Evolutionary conservation across 2,888 invertebrate species (phyloP).

Genomic region (Elmis aenea): DNA sequence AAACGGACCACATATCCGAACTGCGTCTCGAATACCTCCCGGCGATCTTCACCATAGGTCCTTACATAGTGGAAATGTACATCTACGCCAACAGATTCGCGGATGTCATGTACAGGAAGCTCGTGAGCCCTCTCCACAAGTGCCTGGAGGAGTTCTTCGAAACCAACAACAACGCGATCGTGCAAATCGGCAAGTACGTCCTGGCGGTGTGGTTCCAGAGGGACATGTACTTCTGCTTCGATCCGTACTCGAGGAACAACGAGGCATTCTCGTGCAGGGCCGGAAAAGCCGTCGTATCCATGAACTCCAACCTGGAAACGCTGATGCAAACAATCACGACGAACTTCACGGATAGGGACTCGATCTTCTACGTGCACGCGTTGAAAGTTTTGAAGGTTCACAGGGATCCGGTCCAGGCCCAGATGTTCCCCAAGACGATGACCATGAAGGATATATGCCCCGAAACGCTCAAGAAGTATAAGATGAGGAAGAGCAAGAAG

Average conservation of each 20-base stretch:
- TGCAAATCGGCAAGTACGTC: slow-evolving; percentile 57
- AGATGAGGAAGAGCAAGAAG: slow-evolving; percentile 36
- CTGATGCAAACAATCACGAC: slow-evolving; percentile 51
- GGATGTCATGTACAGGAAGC: slow-evolving; percentile 47
- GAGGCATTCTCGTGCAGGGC: slow-evolving; percentile 51
- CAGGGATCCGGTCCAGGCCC: slow-evolving; percentile 37
- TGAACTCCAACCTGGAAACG: slow-evolving; percentile 57
- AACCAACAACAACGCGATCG: slow-evolving; percentile 46
- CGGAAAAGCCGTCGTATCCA: slow-evolving; percentile 57
- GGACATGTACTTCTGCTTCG: slow-evolving; percentile 60
- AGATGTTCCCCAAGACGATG: slow-evolving; percentile 35
- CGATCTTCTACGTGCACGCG: slow-evolving; percentile 56
- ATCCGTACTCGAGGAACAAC: slow-evolving; percentile 59
- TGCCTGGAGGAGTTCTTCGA: slow-evolving; percentile 53
- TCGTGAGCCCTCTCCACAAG: slow-evolving; percentile 49
- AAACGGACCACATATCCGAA: slow-evolving; percentile 49
- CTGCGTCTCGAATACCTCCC: slow-evolving; percentile 54
- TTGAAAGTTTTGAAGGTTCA: slow-evolving; percentile 56
- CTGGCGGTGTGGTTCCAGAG: slow-evolving; percentile 60
- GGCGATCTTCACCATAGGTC: slow-evolving; percentile 53
- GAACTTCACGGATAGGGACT: slow-evolving; percentile 50
- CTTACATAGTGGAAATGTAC: slow-evolving; percentile 55
- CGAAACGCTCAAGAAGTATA: slow-evolving; percentile 37
- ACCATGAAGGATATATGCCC: slow-evolving; percentile 36
- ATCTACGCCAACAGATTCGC: slow-evolving; percentile 54